Conservation (phyloP, 2,113 vertebrate genomes). For the Mus spicilegus region DNA sequence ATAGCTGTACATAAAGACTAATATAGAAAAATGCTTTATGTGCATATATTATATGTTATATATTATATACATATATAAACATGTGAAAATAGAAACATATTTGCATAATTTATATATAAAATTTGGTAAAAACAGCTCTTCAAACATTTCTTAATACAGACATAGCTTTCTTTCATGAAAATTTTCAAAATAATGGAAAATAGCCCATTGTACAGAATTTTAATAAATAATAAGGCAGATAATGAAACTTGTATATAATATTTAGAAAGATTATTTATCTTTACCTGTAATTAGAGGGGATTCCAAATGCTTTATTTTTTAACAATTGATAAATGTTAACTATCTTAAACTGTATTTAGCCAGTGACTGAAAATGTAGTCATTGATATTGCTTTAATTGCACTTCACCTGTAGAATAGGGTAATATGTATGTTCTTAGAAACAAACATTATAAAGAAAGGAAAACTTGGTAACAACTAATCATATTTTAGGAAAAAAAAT, state of each 20-base stretch:
- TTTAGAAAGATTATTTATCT: neutral
- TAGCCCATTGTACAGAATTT: neutral
- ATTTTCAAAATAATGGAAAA: conserved; percentile 53
- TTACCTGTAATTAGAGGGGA: neutral
- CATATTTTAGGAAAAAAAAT: neutral
- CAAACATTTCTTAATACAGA: neutral
- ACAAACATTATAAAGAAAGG: conserved; percentile 51
- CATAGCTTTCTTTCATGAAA: neutral
- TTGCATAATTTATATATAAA: neutral
- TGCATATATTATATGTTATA: no score
- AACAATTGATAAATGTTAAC: conserved; percentile 78
- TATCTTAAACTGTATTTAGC: conserved; percentile 78
- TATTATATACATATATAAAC: neutral
- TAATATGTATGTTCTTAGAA: neutral
- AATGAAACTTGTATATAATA: neutral
- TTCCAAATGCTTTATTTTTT: conserved; percentile 72
- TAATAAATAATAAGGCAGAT: conserved; percentile 34
- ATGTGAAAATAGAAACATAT: neutral
- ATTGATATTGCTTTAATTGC: conserved; percentile 43
- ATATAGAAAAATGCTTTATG: neutral
- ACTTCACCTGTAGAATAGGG: conserved; percentile 32
- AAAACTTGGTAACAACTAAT: conserved; percentile 50
- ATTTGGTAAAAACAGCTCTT: neutral
- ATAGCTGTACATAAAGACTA: neutral
- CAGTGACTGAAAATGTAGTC: conserved; percentile 43